Conservation (phyloP, 2,797 vertebrate species). For the Chelon auratus region DNA sequence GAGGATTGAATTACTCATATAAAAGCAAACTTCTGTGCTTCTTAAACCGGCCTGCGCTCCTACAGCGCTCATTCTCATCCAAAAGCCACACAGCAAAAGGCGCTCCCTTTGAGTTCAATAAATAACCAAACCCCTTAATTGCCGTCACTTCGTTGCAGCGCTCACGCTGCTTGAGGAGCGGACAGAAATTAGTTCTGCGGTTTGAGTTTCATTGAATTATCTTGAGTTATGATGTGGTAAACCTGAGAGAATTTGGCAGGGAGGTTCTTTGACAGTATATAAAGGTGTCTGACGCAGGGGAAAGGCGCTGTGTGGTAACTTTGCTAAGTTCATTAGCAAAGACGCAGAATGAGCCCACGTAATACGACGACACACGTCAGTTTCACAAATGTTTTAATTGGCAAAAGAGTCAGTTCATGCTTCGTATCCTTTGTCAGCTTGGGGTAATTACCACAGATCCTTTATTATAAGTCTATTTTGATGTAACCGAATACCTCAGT, state of each 20-base stretch:
- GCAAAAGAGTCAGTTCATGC: slow-evolving; percentile 68
- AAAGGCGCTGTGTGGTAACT: slow-evolving; percentile 47
- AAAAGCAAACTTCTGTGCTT: slow-evolving; percentile 65
- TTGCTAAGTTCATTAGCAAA: slow-evolving; percentile 38
- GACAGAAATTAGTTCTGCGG: slow-evolving; percentile 64
- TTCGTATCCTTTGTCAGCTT: slow-evolving; percentile 81
- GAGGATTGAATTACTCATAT: slow-evolving; percentile 62
- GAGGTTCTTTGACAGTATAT: slow-evolving; percentile 37
- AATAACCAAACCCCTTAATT: slow-evolving; percentile 74
- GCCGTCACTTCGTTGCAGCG: slow-evolving; percentile 59
- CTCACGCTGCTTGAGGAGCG: slow-evolving; percentile 48
- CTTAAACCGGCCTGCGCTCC: slow-evolving; percentile 38
- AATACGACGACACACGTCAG: slow-evolving; percentile 51
- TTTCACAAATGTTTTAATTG: slow-evolving; percentile 74
- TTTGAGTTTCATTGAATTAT: slow-evolving; percentile 72
- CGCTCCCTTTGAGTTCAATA: slow-evolving; percentile 53
- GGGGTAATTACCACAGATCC: slow-evolving; percentile 73
- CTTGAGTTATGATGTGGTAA: slow-evolving; percentile 69
- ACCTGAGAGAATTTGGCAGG: slow-evolving; percentile 56
- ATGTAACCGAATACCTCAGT: slow-evolving; percentile 69
- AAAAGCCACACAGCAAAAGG: slow-evolving; percentile 39
- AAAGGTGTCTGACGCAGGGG: slow-evolving; percentile 51
- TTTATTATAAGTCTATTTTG: slow-evolving; percentile 69
- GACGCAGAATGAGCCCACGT: slow-evolving; percentile 24
- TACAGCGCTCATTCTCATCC: slow-evolving; percentile 29